phyloP scores from a whole-genome alignment of 92 coral and sea anemone genomes.

The Pocillopora meandrina region DNA sequence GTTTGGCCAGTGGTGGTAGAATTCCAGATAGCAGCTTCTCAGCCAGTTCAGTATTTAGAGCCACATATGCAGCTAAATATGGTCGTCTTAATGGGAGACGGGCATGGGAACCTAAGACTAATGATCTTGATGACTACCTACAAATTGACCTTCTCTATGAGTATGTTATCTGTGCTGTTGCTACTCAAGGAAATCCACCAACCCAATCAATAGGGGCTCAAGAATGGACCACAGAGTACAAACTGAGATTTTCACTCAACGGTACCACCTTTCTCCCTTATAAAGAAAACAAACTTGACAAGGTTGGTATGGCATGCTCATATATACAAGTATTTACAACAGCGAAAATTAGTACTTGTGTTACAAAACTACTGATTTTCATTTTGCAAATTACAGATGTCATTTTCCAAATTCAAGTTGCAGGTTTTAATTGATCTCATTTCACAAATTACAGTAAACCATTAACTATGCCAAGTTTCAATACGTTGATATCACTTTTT shows the following conservation, averaged over 20 bases:
- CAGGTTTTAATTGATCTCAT: too few relatives aligned
- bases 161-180: constrained; percentile 1
- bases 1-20: too few relatives aligned
- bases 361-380: too few relatives aligned
- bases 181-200: background rate
- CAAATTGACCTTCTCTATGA: background rate
- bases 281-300: constrained; percentile 30
- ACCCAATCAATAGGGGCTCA: too few relatives aligned
- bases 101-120: background rate
- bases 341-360: too few relatives aligned
- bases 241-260: constrained; percentile 27
- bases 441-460: too few relatives aligned
- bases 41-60: background rate
- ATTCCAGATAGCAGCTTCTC: background rate
- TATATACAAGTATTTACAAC: too few relatives aligned
- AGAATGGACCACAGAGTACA: constrained; percentile 27
- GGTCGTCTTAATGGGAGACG: background rate
- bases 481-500: too few relatives aligned
- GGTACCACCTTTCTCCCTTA: constrained; percentile 25
- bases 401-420: too few relatives aligned
- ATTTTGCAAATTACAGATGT: too few relatives aligned
- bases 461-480: too few relatives aligned
- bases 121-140: background rate
- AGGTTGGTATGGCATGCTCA: constrained; percentile 1
- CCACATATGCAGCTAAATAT: background rate